These are phyloP conservation scores for Caenorhabditis brenneri DNA, from an alignment of 1,140 invertebrate species.

Conservation along the genomic window DNA sequence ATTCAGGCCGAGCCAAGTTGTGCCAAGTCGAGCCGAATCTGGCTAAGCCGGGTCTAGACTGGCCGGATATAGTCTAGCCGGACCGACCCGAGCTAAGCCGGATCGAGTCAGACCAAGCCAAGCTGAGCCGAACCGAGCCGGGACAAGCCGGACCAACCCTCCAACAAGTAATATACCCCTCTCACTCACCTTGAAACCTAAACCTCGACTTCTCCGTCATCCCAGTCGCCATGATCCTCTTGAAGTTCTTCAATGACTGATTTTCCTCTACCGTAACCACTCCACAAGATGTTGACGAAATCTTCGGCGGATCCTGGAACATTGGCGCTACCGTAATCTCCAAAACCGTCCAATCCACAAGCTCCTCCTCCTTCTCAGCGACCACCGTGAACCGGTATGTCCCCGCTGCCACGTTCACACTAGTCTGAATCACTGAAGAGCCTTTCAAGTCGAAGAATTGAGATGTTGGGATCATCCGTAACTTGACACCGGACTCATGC, in stretches of 20 bases:
- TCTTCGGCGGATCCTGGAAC: slow-evolving; percentile 8
- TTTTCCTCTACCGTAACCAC: slow-evolving; percentile 52
- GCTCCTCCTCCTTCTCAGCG: slow-evolving; percentile 2
- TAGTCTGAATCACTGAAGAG: neutral
- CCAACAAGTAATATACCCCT: too few relatives aligned
- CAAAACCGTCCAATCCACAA: neutral
- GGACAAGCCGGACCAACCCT: too few relatives aligned
- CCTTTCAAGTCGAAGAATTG: neutral
- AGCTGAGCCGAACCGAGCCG: too few relatives aligned
- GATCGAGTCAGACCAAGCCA: too few relatives aligned
- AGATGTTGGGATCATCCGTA: neutral
- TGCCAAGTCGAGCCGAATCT: too few relatives aligned
- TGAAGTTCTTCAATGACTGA: slow-evolving; percentile 30
- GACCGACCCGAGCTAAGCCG: too few relatives aligned
- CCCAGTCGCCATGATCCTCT: slow-evolving; percentile 51
- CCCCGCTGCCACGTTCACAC: neutral
- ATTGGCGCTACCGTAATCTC: neutral
- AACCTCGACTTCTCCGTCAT: slow-evolving; percentile 19
- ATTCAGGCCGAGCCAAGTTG: too few relatives aligned
- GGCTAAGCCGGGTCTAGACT: too few relatives aligned
- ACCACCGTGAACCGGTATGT: neutral
- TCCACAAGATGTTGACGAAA: slow-evolving; percentile 51
- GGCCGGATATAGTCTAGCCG: too few relatives aligned
- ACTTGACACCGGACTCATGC: neutral
- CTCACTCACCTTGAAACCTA: slow-evolving; percentile 44